Evolutionary conservation across 2,888 invertebrate genomes (phyloP).

Genomic region (Busseola fusca): DNA sequence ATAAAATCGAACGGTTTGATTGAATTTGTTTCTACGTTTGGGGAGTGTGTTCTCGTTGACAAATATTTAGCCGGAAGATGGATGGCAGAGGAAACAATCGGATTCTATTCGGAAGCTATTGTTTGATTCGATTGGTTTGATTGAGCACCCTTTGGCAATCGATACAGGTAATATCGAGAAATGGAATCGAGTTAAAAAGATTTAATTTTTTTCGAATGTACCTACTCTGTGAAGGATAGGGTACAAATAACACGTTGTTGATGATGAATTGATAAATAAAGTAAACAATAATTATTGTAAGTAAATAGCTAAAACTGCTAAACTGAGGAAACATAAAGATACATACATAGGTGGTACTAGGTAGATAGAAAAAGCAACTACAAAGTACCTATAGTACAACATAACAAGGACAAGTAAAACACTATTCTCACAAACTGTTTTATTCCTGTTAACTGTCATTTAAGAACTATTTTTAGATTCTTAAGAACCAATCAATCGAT

Average conservation of each 20-base stretch:
- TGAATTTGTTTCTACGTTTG: slow-evolving; percentile 57
- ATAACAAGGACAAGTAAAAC: not conserved
- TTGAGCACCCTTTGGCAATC: slow-evolving; percentile 55
- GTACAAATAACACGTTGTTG: slow-evolving; percentile 6
- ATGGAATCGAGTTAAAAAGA: slow-evolving; percentile 31
- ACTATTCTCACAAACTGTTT: too few relatives aligned
- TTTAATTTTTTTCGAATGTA: slow-evolving; percentile 19
- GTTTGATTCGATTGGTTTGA: slow-evolving; percentile 60
- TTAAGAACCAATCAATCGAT: too few relatives aligned
- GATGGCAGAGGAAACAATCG: slow-evolving; percentile 67
- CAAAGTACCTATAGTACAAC: not conserved
- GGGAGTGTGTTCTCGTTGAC: slow-evolving; percentile 73
- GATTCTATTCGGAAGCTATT: slow-evolving; percentile 57
- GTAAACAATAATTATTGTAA: slow-evolving; percentile 17
- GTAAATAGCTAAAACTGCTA: slow-evolving; percentile 7
- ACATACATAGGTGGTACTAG: not conserved
- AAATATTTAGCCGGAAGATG: slow-evolving; percentile 74
- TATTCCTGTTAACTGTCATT: not conserved
- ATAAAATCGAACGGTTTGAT: slow-evolving; percentile 72
- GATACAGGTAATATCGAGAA: slow-evolving; percentile 26
- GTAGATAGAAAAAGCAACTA: not conserved
- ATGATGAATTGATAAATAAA: slow-evolving; percentile 19
- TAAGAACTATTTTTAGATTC: slow-evolving; percentile 5
- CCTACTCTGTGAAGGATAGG: not conserved
- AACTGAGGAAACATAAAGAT: slow-evolving; percentile 12